A percentile compares a stretch with the other conserved stretches of the same genome.
phyloP scores from a whole-genome alignment of 2,797 vertebrate species.

The Amblyopsis hoosieri region DNA sequence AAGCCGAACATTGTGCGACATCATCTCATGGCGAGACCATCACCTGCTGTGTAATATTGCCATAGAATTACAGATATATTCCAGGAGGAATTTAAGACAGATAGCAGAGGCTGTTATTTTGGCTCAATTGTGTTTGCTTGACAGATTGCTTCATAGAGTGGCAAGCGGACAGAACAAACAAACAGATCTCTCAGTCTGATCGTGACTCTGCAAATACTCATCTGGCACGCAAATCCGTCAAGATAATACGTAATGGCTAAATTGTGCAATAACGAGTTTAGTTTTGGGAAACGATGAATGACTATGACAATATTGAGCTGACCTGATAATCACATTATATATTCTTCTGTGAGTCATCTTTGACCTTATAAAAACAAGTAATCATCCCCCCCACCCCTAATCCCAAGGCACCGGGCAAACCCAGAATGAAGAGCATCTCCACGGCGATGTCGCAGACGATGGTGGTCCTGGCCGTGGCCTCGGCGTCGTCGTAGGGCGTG shows the following conservation, averaged over 20 bases:
- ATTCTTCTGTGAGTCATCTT: too few species aligned
- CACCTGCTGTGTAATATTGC: not conserved
- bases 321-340: not conserved
- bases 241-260: conserved; percentile 10
- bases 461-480: conserved; percentile 85
- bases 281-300: conserved; percentile 3
- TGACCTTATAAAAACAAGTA: too few species aligned
- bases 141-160: conserved; percentile 22
- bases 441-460: conserved; percentile 92
- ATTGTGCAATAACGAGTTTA: conserved; percentile 2
- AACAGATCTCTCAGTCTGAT: conserved; percentile 17
- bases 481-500: conserved; percentile 77
- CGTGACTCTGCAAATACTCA: conserved; percentile 24
- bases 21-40: not conserved
- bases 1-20: not conserved
- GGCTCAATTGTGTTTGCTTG: conserved; percentile 6
- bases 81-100: conserved; percentile 13
- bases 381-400: too few species aligned
- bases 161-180: conserved; percentile 7
- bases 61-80: not conserved
- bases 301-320: not conserved
- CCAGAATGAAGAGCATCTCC: conserved; percentile 96
- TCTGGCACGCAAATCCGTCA: conserved; percentile 28
- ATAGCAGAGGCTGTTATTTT: conserved; percentile 20
- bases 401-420: conserved; percentile 53